Percentiles rank a stretch among this genome's conserved stretches.
Evolutionary conservation across 1,140 invertebrate species (phyloP).

Genomic region (Drosophila prosaltans): DNA sequence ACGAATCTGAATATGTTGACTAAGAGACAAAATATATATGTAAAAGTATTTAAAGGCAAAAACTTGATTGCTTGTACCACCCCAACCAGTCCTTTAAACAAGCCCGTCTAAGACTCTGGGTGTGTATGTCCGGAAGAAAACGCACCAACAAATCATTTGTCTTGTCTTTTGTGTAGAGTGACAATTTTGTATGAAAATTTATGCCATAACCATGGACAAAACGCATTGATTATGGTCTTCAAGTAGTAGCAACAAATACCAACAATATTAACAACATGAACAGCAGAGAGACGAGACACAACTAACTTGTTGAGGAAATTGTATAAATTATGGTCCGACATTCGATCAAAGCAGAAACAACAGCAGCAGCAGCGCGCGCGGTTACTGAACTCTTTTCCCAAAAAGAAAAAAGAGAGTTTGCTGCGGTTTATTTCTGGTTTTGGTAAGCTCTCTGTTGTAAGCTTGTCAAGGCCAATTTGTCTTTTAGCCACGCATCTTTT

Average conservation of each 20-base stretch:
- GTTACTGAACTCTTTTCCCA: constrained; percentile 45
- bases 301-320: constrained; percentile 73
- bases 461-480: constrained; percentile 50
- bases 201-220: constrained; percentile 2
- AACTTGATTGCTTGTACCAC: too few species aligned
- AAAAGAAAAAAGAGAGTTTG: constrained; percentile 2
- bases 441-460: too few species aligned
- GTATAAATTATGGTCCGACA: constrained; percentile 55
- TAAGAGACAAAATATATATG: too few species aligned
- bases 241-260: not conserved
- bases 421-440: constrained; percentile 2
- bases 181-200: constrained; percentile 38
- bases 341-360: constrained; percentile 27
- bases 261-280: not conserved
- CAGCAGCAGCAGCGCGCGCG: not conserved
- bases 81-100: not conserved
- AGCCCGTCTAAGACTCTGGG: not conserved
- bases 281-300: constrained; percentile 20
- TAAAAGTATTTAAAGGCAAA: too few species aligned
- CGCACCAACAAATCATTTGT: not conserved
- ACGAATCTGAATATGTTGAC: too few species aligned
- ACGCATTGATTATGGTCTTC: constrained; percentile 19
- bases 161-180: constrained; percentile 19
- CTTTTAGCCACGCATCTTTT: constrained; percentile 49
- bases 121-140: constrained; percentile 32